A percentile compares a stretch with the other conserved stretches of the same genome.
Conservation (phyloP, 2,113 vertebrate genomes). For the Alces alces region DNA sequence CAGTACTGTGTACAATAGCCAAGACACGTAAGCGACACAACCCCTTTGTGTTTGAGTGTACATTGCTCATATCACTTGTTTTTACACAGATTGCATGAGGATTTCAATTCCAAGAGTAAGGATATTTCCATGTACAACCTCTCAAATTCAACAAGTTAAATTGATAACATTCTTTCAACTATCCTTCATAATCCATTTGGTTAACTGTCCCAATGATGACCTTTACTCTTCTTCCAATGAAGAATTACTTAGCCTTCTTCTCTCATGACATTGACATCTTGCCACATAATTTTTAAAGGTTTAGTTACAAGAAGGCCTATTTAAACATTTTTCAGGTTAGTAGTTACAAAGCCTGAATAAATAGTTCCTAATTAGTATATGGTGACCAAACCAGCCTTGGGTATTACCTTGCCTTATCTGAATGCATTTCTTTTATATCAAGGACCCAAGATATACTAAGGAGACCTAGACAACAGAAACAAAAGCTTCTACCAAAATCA, state of each 20-base stretch:
- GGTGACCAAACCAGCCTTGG: neutral
- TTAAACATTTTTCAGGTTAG: neutral
- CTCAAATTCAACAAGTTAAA: neutral
- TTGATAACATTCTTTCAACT: neutral
- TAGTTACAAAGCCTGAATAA: neutral
- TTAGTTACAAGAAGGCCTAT: neutral
- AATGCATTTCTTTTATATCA: neutral
- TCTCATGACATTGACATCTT: neutral
- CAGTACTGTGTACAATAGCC: neutral
- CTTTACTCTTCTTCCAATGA: neutral
- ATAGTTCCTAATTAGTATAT: neutral
- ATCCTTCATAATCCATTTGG: neutral
- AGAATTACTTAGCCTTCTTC: neutral
- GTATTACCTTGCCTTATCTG: neutral
- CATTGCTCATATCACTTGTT: neutral
- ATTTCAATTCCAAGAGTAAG: neutral
- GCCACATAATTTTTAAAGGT: neutral
- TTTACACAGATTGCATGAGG: neutral
- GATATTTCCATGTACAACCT: neutral
- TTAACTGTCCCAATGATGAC: neutral
- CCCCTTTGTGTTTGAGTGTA: neutral
- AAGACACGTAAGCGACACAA: neutral
- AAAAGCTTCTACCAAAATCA: neutral
- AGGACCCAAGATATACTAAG: neutral
- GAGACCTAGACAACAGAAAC: neutral